Base-by-base conservation (phyloP, 2,888 invertebrate species). In the Leptinotarsa rubiginosa region DNA sequence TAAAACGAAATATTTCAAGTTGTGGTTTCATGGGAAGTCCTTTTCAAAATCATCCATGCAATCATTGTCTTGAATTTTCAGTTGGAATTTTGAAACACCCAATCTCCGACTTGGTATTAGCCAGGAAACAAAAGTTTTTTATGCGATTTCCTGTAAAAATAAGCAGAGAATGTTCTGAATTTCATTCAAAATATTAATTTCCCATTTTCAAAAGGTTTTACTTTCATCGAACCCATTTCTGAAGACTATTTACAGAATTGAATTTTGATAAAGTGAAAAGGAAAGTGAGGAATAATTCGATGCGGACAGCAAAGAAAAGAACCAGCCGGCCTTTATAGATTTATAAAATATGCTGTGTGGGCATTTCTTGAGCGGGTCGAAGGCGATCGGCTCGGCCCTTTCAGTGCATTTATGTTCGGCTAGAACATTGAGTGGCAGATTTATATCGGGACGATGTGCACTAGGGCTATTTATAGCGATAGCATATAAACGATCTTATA, bases 281-380 rank as follows among this genome's bases (percentile, higher is more conserved):
- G 75, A 78, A 76, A 78, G 77, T 75, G 76, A 78, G 74, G 77
- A 78, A 73, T 49, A 68, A 68, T 25, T 56, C 69, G 56, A 47
- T 41, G 41, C 69, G 56, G 68, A 80, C 75, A 82, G 83, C 83
- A 56, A 67, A 64, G 74, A 62, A 47, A 66, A 22, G 65, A 72
- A 56, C 71, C 70, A 65, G 73, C 54, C 70, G 73, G 75, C 80
- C 80, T 80, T 83, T 83, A 83, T 83, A 79, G 83, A 83, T 83
- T 83, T 81, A 77, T 81, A 81, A 81, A 83, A 83, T 83, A 82
- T 82, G 83, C 83, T 80, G 81, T 73, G 81, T 81, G 75, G 75
- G 81, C 82, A 80, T 78, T 82, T 81, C 77, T 75, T 71, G 78
- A 77, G 81, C 76, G 81, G 79, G 77, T 76, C 79, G 77, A 70